phyloP scores from a whole-genome alignment of 1,140 invertebrate genomes.

The Araneus ventricosus region DNA sequence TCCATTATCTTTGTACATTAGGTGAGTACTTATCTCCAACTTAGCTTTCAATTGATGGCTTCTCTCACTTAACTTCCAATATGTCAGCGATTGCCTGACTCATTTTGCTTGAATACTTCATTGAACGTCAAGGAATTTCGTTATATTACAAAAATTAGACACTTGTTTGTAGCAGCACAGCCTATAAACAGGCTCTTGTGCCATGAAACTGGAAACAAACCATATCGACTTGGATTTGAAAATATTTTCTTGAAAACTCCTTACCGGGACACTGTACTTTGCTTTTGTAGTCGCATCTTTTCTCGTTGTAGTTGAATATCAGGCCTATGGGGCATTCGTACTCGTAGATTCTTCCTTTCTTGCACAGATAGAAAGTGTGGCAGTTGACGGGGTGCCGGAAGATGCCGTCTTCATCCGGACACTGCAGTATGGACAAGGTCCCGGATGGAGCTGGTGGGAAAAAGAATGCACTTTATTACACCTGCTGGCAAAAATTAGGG shows the following conservation, averaged over 20 bases:
- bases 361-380: constrained; percentile 39
- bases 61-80: too few species aligned
- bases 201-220: too few species aligned
- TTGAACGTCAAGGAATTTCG: too few species aligned
- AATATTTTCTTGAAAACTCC: too few species aligned
- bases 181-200: too few species aligned
- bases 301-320: constrained; percentile 39
- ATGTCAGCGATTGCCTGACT: neutral
- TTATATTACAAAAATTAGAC: too few species aligned
- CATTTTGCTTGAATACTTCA: neutral
- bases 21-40: too few species aligned
- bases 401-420: constrained; percentile 14
- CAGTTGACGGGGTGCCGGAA: constrained; percentile 62
- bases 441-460: constrained; percentile 48
- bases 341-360: neutral
- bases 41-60: too few species aligned
- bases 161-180: too few species aligned
- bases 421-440: neutral
- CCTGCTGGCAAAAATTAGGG: too few species aligned
- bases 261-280: constrained; percentile 54
- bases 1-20: too few species aligned
- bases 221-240: too few species aligned
- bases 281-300: constrained; percentile 37
- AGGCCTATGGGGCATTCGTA: constrained; percentile 48
- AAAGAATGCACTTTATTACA: neutral